Evolutionary conservation across 1,140 invertebrate species (phyloP).

Genomic region (Macrobrachium rosenbergii): DNA sequence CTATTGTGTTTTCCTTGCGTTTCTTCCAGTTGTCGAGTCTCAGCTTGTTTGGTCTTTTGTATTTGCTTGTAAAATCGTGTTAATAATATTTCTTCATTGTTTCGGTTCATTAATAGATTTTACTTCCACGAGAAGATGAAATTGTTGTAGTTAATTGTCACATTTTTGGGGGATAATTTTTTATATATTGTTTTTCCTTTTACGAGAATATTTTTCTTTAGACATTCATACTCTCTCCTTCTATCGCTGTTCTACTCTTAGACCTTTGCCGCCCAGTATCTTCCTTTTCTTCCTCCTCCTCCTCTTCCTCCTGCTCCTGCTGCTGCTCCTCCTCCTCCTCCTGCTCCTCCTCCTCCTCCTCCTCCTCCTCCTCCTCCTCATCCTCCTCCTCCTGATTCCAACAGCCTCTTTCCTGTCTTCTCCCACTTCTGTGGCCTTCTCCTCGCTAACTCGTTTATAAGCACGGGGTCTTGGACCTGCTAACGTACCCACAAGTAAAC

Average conservation of each 20-base stretch:
- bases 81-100: no score
- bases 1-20: no score
- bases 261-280: background rate
- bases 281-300: background rate
- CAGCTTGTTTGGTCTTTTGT: no score
- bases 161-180: background rate
- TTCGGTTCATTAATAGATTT: no score
- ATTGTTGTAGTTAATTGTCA: no score
- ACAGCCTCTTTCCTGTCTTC: background rate
- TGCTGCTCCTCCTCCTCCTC: background rate
- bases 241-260: background rate
- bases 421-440: background rate
- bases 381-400: background rate
- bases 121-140: no score
- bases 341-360: background rate
- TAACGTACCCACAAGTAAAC: background rate
- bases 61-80: no score
- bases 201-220: background rate
- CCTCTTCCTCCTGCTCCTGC: background rate
- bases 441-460: background rate
- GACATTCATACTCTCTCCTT: background rate
- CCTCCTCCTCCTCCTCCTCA: background rate
- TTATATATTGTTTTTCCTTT: background rate
- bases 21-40: no score
- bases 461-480: no score